Base-by-base conservation (phyloP, 2,888 invertebrate genomes). In the Drosophila falleni region DNA sequence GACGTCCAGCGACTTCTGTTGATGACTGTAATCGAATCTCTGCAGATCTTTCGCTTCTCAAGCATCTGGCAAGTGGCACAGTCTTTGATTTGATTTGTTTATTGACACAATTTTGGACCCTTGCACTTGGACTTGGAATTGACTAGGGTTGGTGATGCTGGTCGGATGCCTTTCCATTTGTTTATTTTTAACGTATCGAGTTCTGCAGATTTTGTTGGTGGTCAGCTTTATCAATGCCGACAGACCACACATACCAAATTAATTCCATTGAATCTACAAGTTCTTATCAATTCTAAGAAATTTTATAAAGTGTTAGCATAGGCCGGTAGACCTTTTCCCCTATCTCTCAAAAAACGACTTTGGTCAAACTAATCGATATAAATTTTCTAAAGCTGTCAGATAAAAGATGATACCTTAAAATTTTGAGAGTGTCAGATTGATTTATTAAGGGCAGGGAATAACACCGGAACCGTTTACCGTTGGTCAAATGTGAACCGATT, bases 201-300 rank as follows among this genome's bases (percentile, higher is more conserved):
- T 81, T 87, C 55, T 66, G 68, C 72, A 80, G 72, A 59, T 85
- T 74, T 76, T 74, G 82, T 68, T 81, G 80, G 80, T 78, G 83
- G 83, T 74, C 71, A 56, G 60, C 68, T 80, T 87, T 80, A 84
- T 73, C 71, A 70, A 70, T 60, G 80, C 82, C 87, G 85, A 62
- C 80, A 76, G 84, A 84, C 84, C 84, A 84, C 84, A 84, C 84
- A 84, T 19, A 35, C 50, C 50, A 69, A 70, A 51, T 35, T 5
- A 33, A 11, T 83, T 83, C 78, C 50, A 26, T 55, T 50, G 61
- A 84, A 61, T 37, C 16, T 10, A 8, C 5, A 19, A 29, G n/a
- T 26, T 4, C 55, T 56, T 56, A 61, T 53, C 53, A 61, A 35
- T 16, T 13, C 23, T 6, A 29, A 54, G 55, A 62, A 46, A 29